These are phyloP conservation scores for Pteruthius melanotis DNA, from an alignment of 2,113 vertebrate genomes.

Conservation along the genomic window DNA sequence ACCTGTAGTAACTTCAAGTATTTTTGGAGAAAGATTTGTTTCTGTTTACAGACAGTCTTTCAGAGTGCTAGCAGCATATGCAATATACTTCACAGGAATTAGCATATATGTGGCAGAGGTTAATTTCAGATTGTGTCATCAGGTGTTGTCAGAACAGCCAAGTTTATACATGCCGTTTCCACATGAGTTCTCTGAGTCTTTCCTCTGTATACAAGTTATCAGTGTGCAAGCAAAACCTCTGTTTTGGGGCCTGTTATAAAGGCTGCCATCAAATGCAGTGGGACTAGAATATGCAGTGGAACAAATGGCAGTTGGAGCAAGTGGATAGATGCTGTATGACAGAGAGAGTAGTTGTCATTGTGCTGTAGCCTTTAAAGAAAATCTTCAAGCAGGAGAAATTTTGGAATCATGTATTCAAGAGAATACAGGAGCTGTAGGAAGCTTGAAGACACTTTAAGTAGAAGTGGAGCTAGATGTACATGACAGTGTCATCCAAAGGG, in stretches of 20 bases:
- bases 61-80: not conserved
- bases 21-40: not conserved
- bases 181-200: not conserved
- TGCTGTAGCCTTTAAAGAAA: not conserved
- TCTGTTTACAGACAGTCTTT: not conserved
- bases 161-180: not conserved
- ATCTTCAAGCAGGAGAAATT: not conserved
- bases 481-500: not conserved
- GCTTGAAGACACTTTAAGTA: not conserved
- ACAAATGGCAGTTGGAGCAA: not conserved
- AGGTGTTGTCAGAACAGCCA: not conserved
- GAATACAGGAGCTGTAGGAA: not conserved
- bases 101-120: not conserved
- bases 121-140: not conserved
- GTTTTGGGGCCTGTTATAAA: not conserved
- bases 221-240: not conserved
- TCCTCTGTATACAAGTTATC: not conserved
- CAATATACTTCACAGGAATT: not conserved
- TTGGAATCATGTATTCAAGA: not conserved
- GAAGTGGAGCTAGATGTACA: not conserved
- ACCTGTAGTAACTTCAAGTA: not conserved
- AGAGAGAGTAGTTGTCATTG: not conserved
- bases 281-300: not conserved
- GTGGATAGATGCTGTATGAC: fast-evolving
- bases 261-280: not conserved